Evolutionary conservation across 2,888 invertebrate genomes (phyloP).

Genomic region (Proisotoma minuta): DNA sequence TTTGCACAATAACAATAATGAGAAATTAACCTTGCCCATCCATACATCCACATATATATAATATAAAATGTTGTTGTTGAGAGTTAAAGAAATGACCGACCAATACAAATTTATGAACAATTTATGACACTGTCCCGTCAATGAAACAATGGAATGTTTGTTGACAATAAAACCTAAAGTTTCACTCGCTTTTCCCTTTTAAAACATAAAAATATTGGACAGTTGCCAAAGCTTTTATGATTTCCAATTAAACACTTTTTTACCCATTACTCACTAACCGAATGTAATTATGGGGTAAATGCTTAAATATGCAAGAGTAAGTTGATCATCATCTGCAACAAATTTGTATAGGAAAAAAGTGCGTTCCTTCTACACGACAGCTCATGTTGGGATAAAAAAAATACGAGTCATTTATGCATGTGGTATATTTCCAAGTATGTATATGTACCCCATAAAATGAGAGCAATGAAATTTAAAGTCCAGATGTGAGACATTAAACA

Average conservation of each 20-base stretch:
- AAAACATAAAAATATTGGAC: background rate
- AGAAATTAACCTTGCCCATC: slow-evolving; percentile 4
- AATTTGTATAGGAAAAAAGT: too few relatives aligned
- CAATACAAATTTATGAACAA: slow-evolving; percentile 6
- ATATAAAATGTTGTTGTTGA: too few relatives aligned
- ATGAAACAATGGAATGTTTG: slow-evolving; percentile 3
- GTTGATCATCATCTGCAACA: too few relatives aligned
- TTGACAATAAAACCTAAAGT: background rate
- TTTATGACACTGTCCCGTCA: background rate
- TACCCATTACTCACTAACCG: too few relatives aligned
- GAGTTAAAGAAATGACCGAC: background rate
- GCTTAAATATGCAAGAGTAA: too few relatives aligned
- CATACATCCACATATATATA: too few relatives aligned
- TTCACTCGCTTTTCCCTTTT: slow-evolving; percentile 10
- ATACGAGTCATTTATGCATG: too few relatives aligned
- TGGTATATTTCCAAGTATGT: too few relatives aligned
- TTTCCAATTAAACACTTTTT: too few relatives aligned
- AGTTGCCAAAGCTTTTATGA: background rate
- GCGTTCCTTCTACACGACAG: too few relatives aligned
- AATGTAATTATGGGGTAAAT: too few relatives aligned
- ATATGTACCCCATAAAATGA: slow-evolving; percentile 3
- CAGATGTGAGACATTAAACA: slow-evolving; percentile 6
- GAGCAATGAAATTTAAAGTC: slow-evolving; percentile 6
- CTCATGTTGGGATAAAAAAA: slow-evolving; percentile 1
- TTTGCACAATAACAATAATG: background rate